Conservation (phyloP, 1,140 invertebrate species). For the Nephotettix cincticeps region DNA sequence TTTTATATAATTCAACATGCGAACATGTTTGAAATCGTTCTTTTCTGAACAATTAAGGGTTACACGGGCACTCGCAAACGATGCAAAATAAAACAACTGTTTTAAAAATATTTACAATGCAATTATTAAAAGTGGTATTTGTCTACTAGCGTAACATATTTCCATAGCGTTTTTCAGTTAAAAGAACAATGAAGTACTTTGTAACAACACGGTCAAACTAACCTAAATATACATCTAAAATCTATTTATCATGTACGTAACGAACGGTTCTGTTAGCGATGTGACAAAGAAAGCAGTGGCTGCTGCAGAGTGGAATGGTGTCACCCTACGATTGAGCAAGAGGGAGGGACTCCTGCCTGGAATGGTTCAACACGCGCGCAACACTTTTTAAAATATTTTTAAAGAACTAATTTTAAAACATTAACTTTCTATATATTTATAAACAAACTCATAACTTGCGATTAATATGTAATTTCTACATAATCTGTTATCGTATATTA, state of each 20-base stretch:
- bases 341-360: constrained; percentile 20
- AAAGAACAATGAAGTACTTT: constrained; percentile 33
- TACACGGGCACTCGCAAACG: constrained; percentile 17
- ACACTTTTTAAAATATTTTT: constrained; percentile 25
- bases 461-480: constrained; percentile 29
- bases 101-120: constrained; percentile 41
- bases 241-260: constrained; percentile 34
- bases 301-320: constrained; percentile 23
- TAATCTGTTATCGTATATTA: constrained; percentile 33
- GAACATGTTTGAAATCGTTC: neutral
- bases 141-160: constrained; percentile 31
- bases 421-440: constrained; percentile 34
- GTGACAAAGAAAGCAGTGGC: constrained; percentile 28
- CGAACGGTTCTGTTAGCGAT: neutral
- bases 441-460: constrained; percentile 29
- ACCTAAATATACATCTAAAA: constrained; percentile 40
- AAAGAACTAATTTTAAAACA: constrained; percentile 31
- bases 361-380: constrained; percentile 30
- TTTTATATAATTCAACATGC: constrained; percentile 21
- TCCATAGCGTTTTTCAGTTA: constrained; percentile 26
- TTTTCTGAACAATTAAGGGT: constrained; percentile 12
- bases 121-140: constrained; percentile 37
- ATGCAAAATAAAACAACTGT: constrained; percentile 25
- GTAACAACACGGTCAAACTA: constrained; percentile 40
- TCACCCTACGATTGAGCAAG: constrained; percentile 26